These are phyloP conservation scores for Trichopria drosophilae DNA, from an alignment of 2,888 invertebrate genomes.

Conservation along the genomic window DNA sequence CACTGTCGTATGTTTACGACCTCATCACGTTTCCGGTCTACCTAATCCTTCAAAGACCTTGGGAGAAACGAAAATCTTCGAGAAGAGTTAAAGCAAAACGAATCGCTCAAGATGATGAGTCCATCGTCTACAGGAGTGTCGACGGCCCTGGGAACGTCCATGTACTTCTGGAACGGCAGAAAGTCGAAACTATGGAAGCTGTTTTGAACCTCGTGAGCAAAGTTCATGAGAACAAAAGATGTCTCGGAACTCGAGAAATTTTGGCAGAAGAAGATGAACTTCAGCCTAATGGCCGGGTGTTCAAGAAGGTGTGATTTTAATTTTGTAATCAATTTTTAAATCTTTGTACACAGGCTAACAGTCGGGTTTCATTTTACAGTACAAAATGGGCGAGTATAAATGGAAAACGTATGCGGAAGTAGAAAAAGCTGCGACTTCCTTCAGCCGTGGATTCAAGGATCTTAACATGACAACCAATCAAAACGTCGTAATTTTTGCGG, in stretches of 20 bases:
- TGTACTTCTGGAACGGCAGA: conserved; percentile 72
- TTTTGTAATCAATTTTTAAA: not conserved
- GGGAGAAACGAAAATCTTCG: conserved; percentile 78
- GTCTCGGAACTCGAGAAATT: conserved; percentile 88
- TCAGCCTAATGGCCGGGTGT: conserved; percentile 91
- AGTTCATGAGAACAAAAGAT: conserved; percentile 73
- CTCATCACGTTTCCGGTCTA: conserved; percentile 89
- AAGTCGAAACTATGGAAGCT: conserved; percentile 80
- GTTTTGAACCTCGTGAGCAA: conserved; percentile 79
- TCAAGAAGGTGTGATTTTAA: conserved; percentile 77
- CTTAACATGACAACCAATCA: conserved; percentile 73
- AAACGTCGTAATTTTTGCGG: conserved; percentile 92
- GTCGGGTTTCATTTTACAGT: conserved; percentile 60
- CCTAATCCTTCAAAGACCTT: conserved; percentile 83
- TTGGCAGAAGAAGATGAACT: conserved; percentile 91
- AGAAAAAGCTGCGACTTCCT: conserved; percentile 72
- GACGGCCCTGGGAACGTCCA: conserved; percentile 73
- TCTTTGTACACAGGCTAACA: not conserved
- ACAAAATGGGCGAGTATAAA: conserved; percentile 88
- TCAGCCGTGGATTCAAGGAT: conserved; percentile 83
- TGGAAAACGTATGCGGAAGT: conserved; percentile 86
- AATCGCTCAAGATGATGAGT: conserved; percentile 66
- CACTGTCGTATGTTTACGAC: conserved; percentile 84
- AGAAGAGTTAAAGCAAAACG: conserved; percentile 78
- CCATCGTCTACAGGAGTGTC: conserved; percentile 74